Base-by-base conservation (phyloP, 2,888 invertebrate genomes). In the Embidobia sp. region DNA sequence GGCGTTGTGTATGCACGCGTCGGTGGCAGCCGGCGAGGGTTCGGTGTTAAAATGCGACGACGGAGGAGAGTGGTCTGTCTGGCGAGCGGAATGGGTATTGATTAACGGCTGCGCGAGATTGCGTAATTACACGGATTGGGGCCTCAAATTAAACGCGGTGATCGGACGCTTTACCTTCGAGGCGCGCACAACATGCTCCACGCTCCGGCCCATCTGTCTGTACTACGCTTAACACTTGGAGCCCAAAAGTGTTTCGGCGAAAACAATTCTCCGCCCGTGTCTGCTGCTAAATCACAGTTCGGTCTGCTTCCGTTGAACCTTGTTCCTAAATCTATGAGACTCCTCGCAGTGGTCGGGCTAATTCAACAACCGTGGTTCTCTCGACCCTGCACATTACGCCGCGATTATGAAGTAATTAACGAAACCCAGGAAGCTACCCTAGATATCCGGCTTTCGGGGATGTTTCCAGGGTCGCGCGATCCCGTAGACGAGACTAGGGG, bases 401-500 rank as follows among this genome's bases (percentile, higher is more conserved):
- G 79, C 75, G 78, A 83, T 81, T 79, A 79, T 76, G 64, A 63
- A 76, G 69, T 82, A 82, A 81, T 82, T 82, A 83, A 82, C 80
- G 59, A 75, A 67, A 75, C 61, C n/a, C n/a, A n/a, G 70, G 74
- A 78, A 44, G 35, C 73, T 72, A 80, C 81, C 79, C 78, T 81
- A 79, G 78, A 55, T 79, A 76, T 70, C 77, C 74, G 22, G 75
- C 74, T 82, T 81, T 79, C 51, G 74, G 79, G 69, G 75, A 64
- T 73, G 72, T 77, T 63, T 70, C 72, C 78, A 66, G 59, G 75
- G 48, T 69, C 15, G 51, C 53, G 77, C 61, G 42, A 74, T 81
- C 81, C 79, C 79, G 79, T 79, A 72, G 77, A 73, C 53, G 72
- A 75, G 73, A 76, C 67, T 15, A 80, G 79, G 82, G 81, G 78